Base-by-base conservation (phyloP, 2,113 vertebrate species). In the Lycaon pictus region DNA sequence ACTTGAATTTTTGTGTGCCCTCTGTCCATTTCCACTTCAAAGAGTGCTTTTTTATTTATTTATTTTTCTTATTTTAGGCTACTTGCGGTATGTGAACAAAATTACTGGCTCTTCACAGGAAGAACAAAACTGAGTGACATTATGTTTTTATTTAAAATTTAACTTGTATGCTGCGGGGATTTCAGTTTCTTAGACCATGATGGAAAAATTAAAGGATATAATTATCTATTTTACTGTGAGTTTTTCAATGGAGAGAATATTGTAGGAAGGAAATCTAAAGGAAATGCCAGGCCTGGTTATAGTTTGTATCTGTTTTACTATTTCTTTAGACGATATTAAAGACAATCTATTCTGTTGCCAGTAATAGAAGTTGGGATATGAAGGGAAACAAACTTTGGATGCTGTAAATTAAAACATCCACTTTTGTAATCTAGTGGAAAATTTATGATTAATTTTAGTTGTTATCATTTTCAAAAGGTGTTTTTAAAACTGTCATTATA, bases 191-290 rank as follows among this genome's bases (percentile, higher is more conserved):
- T 89, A 51, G n/a, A 81, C 85, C 27, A 55, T 55, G 86, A 43
- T 93, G 88, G 48, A 86, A 95, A 83, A 93, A 35, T 93, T 35
- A 96, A 97, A 95, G 20, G 32, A 25, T 96, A 9, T 60, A 94
- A 81, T 95, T 86, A 94, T 92, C 11, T 92, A 77, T 83, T 90
- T 94, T 94, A 94, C 65, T 81, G 25, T 76, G 77, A 85, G 10
- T 91, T 95, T 97, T 97, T 92, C 25, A 92, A 6, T 27, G 88
- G 53, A 79, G 23, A 80, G 53, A 87, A 11, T 81, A 1, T 56
- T 60, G 29, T 62, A 87, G 55, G 55, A 80, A 81, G 20, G 27
- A 65, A 82, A 62, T 37, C 25, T 58, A 76, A 77, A 15, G 23
- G 55, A 92, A 80, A 93, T 71, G 11, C 56, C 53, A 86, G 55